A percentile compares a stretch with the other conserved stretches of the same genome.
Conservation (phyloP, 2,888 invertebrate species). For the Polymixis flavicincta region DNA sequence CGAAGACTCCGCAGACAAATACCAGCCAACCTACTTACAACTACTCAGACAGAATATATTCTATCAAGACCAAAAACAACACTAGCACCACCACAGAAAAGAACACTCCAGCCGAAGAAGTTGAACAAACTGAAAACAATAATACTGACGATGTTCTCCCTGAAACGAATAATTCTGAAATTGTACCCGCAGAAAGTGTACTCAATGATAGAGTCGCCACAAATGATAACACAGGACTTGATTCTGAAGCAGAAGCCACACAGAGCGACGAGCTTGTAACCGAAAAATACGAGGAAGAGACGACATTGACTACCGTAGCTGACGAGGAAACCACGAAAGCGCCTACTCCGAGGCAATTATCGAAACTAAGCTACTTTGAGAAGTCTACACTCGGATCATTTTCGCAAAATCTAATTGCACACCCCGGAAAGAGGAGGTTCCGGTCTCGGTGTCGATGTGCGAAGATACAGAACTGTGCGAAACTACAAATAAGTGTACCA, state of each 20-base stretch:
- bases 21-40: constrained; percentile 43
- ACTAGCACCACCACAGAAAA: constrained; percentile 47
- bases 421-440: constrained; percentile 76
- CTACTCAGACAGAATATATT: constrained; percentile 58
- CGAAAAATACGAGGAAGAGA: constrained; percentile 66
- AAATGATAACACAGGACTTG: constrained; percentile 55
- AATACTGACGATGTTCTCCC: constrained; percentile 10
- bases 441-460: constrained; percentile 85
- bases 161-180: constrained; percentile 42
- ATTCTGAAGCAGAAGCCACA: constrained; percentile 67
- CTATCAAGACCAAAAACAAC: constrained; percentile 50
- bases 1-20: constrained; percentile 1
- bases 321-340: constrained; percentile 64
- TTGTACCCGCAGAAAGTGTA: constrained; percentile 52
- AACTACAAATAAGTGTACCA: constrained; percentile 86
- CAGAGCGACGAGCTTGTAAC: constrained; percentile 66
- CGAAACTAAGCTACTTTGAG: constrained; percentile 82
- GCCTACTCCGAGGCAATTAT: constrained; percentile 71
- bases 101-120: constrained; percentile 9
- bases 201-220: constrained; percentile 33
- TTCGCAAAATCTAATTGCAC: constrained; percentile 78
- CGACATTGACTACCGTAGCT: constrained; percentile 62
- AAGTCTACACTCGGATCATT: constrained; percentile 68
- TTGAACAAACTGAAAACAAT: constrained; percentile 10
- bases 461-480: constrained; percentile 88